These are phyloP conservation scores for Margarornis squamiger DNA, from an alignment of 2,797 vertebrate species.

Conservation along the genomic window DNA sequence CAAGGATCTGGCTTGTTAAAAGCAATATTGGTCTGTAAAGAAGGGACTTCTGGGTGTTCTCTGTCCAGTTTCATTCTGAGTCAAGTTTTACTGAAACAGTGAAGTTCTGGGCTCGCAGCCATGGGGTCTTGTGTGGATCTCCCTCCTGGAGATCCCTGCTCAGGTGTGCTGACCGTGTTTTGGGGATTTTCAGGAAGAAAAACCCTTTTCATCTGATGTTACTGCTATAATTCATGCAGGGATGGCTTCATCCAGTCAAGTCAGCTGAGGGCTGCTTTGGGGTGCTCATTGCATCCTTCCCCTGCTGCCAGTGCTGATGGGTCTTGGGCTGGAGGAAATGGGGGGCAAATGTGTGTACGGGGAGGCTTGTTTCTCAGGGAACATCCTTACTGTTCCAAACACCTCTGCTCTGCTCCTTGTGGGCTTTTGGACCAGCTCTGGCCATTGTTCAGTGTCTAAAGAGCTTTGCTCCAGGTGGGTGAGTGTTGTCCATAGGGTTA, in stretches of 20 bases:
- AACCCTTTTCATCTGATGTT: neutral
- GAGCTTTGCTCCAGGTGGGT: neutral
- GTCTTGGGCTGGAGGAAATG: accelerated
- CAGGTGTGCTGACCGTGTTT: neutral
- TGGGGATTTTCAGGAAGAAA: neutral
- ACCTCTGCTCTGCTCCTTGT: neutral
- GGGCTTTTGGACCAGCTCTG: neutral
- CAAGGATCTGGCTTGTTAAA: neutral
- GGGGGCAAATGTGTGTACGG: neutral
- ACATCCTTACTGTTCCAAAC: neutral
- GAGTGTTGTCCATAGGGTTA: accelerated
- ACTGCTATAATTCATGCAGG: neutral
- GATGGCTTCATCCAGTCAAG: neutral
- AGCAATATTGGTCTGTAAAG: neutral
- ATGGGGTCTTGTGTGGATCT: neutral
- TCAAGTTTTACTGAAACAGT: neutral
- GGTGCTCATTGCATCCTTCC: neutral
- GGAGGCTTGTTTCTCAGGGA: neutral
- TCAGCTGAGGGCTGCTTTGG: neutral
- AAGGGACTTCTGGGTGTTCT: neutral
- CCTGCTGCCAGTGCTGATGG: neutral
- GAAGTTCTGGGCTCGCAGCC: neutral
- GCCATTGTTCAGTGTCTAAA: accelerated
- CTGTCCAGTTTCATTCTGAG: neutral
- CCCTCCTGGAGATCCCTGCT: neutral